Evolutionary conservation across 2,888 invertebrate species (phyloP), one percentile per base, ranked within the genome.

Genomic region (Hyposoter didymator): DNA sequence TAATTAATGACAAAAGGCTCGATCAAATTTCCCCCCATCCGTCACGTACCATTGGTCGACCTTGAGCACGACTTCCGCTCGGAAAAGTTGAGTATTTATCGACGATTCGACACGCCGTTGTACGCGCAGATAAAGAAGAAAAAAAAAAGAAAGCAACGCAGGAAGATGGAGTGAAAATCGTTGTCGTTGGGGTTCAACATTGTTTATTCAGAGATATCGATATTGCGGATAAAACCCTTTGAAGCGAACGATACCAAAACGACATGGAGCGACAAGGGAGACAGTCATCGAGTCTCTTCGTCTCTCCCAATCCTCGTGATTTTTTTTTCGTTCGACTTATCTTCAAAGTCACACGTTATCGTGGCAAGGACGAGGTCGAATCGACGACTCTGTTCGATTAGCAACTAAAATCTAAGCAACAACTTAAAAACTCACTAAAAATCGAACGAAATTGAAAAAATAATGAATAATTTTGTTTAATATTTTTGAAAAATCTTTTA

Each of bases 291-390:
- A 3, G 8, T 32, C 17, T 49, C 22, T n/a, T 45, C 28, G 3
- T 45, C 59, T 78, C 32, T 28, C 43, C 32, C 62, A 35, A 10
- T 66, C 8, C 39, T 62, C 45, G 6, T 14, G 17, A 19, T 45
- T 35, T n/a, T 67, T 59, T 74, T 28, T 4, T 28, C 17, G 10
- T 17, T 17, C 6, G 32, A 47, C 69, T 78, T 78, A 78, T 78
- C 78, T 70, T 47, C 69, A 78, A 62, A 55, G 55, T 55, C 59
- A 62, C 59, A 28, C 39, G 7, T 78, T 78, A 78, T 78, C 78
- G 69, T n/a, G 19, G 47, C 69, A 78, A 78, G 78, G 69, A 70
- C 78, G 52, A 43, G 28, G 22, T 39, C 12, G 43, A 45, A 32
- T 32, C 59, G 28, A 47, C 45, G 14, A 69, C 4, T 78, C 0